These are phyloP conservation scores for Drosophila sproati DNA, from an alignment of 1,140 invertebrate species.

Conservation along the genomic window DNA sequence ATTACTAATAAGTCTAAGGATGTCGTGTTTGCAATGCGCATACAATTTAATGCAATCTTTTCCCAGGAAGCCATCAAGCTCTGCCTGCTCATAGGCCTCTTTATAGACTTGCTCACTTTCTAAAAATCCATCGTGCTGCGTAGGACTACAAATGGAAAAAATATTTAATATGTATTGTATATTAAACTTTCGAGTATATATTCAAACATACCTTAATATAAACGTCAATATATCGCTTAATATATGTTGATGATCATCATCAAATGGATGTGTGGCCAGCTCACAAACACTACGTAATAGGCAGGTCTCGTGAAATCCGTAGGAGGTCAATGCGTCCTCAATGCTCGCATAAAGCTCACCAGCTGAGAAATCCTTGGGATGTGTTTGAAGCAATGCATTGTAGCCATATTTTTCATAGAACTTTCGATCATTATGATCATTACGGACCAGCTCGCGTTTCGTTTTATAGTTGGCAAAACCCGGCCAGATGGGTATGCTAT, in stretches of 20 bases:
- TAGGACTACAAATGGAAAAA: constrained; percentile 55
- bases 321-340: constrained; percentile 53
- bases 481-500: constrained; percentile 80
- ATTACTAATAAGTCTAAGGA: constrained; percentile 53
- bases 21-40: constrained; percentile 55
- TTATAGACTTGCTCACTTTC: constrained; percentile 58
- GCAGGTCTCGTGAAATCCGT: constrained; percentile 75
- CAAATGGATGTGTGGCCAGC: constrained; percentile 75
- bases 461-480: constrained; percentile 66
- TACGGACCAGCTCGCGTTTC: constrained; percentile 47
- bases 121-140: constrained; percentile 70
- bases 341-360: constrained; percentile 71
- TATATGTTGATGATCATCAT: constrained; percentile 62
- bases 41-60: constrained; percentile 66
- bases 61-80: constrained; percentile 63
- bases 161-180: no score
- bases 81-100: constrained; percentile 68
- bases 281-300: constrained; percentile 75
- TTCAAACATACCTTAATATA: constrained; percentile 63
- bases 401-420: constrained; percentile 66
- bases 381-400: constrained; percentile 26
- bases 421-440: constrained; percentile 29
- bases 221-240: constrained; percentile 73
- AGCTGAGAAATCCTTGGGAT: constrained; percentile 76
- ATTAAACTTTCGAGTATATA: neutral